A percentile compares a stretch with the other conserved stretches of the same genome.
These are phyloP conservation scores for Dynastes maya DNA, from an alignment of 2,888 invertebrate species.

Conservation along the genomic window DNA sequence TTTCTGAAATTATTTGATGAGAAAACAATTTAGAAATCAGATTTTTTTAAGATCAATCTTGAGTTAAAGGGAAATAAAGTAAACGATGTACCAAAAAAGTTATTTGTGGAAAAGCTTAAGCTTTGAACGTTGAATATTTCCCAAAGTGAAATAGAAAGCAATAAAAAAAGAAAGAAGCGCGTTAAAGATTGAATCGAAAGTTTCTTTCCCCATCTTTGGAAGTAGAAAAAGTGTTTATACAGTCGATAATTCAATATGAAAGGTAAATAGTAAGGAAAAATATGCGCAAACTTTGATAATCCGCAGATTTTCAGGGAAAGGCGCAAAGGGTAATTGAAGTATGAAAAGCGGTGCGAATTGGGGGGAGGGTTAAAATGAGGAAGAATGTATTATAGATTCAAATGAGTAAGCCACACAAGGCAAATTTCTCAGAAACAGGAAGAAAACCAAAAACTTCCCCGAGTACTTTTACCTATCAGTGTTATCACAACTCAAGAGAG, in stretches of 20 bases:
- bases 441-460: constrained; percentile 55
- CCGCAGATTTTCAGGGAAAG: constrained; percentile 24
- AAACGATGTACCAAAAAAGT: too few relatives aligned
- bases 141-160: constrained; percentile 16
- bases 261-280: constrained; percentile 31
- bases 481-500: constrained; percentile 56
- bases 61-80: too few relatives aligned
- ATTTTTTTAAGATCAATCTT: too few relatives aligned
- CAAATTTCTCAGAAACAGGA: constrained; percentile 55
- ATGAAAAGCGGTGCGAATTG: constrained; percentile 18
- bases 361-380: constrained; percentile 11
- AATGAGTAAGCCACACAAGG: constrained; percentile 54
- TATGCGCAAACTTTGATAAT: constrained; percentile 31
- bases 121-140: too few relatives aligned
- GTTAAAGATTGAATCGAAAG: constrained; percentile 25
- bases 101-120: too few relatives aligned
- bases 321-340: constrained; percentile 32
- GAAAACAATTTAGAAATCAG: too few relatives aligned
- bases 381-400: constrained; percentile 56
- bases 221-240: constrained; percentile 40
- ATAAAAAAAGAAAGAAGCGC: not conserved
- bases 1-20: too few relatives aligned
- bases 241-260: constrained; percentile 43
- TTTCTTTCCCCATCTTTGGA: constrained; percentile 10
- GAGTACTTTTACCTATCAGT: constrained; percentile 57